Conservation (phyloP, 2,888 invertebrate species). For the Rhogogaster chlorosoma region DNA sequence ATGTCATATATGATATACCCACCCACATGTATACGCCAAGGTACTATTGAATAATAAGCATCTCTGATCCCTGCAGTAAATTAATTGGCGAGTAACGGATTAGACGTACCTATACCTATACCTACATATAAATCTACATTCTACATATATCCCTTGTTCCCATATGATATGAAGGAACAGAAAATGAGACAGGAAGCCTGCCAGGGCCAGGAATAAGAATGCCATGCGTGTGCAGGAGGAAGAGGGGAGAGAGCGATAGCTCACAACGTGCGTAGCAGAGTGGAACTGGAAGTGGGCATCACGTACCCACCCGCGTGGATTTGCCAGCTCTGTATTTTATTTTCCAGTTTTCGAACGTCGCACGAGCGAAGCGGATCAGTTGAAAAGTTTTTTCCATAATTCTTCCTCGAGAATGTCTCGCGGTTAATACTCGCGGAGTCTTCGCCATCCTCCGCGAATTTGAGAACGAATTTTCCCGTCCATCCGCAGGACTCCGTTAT, state of each 20-base stretch:
- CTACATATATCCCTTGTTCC: background rate
- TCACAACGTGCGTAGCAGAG: constrained; percentile 31
- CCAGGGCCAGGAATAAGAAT: constrained; percentile 3
- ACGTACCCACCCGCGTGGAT: background rate
- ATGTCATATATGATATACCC: background rate
- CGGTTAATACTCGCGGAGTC: background rate
- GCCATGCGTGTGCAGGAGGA: background rate
- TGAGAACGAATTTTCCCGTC: background rate
- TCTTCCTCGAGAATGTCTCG: background rate
- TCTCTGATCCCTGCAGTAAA: background rate
- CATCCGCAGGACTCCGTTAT: background rate
- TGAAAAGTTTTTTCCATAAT: background rate
- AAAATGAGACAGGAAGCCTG: background rate
- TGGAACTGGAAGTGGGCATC: constrained; percentile 49
- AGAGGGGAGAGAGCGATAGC: constrained; percentile 18
- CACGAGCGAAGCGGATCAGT: constrained; percentile 50
- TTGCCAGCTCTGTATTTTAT: constrained; percentile 59
- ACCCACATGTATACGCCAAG: background rate
- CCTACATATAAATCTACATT: too few relatives aligned
- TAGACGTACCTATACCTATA: background rate
- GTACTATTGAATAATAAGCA: background rate
- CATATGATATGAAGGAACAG: background rate
- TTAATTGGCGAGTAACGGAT: background rate
- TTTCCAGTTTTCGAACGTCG: constrained; percentile 72
- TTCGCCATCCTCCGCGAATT: background rate